A percentile compares a stretch with the other conserved stretches of the same genome.
phyloP scores from a whole-genome alignment of 2,113 vertebrate genomes.

The Tragelaphus strepsiceros region DNA sequence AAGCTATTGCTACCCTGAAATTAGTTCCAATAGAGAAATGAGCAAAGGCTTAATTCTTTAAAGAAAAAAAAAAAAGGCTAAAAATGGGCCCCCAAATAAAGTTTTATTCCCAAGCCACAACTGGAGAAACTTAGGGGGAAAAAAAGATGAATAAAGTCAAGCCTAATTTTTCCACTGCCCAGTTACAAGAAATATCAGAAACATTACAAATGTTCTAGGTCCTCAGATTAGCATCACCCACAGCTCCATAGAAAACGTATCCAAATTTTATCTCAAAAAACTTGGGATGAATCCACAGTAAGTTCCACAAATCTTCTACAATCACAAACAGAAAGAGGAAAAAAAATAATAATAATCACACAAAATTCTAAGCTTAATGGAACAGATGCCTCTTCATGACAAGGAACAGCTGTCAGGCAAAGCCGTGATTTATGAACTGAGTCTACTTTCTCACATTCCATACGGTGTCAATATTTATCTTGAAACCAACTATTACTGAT shows the following conservation, averaged over 20 bases:
- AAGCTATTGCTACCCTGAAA: background rate
- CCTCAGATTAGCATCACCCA: background rate
- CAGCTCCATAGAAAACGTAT: background rate
- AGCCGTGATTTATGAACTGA: background rate
- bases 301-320: slow-evolving; percentile 12
- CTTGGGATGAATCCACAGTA: background rate
- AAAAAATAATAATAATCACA: background rate
- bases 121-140: background rate
- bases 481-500: background rate
- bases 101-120: slow-evolving; percentile 2
- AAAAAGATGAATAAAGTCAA: slow-evolving; percentile 1
- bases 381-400: slow-evolving; percentile 28
- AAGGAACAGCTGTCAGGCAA: slow-evolving; percentile 29
- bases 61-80: background rate
- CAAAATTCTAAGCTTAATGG: slow-evolving; percentile 35
- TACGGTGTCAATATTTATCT: slow-evolving; percentile 34
- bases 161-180: background rate
- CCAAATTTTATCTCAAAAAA: slow-evolving; percentile 31
- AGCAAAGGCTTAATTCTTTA: background rate
- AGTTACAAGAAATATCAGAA: background rate
- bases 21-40: slow-evolving; percentile 24
- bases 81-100: background rate
- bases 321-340: background rate
- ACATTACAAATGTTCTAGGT: background rate
- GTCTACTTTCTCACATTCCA: slow-evolving; percentile 20